Evolutionary conservation across 2,888 invertebrate species (phyloP).

Genomic region (Conomelus anceps): DNA sequence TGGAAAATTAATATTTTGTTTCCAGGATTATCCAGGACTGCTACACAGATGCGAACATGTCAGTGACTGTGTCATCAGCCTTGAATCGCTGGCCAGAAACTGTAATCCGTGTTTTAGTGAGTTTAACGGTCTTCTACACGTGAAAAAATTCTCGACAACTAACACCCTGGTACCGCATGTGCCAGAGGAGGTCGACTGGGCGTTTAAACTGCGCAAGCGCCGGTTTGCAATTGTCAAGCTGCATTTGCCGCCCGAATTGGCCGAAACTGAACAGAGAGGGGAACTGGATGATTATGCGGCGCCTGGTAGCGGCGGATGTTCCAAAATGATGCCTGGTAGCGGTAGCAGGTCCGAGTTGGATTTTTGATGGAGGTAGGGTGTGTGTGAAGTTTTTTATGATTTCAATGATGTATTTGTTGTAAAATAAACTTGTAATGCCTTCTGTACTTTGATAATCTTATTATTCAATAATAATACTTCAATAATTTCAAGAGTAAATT

Average conservation of each 20-base stretch:
- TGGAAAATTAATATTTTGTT: too few relatives aligned
- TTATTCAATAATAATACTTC: too few relatives aligned
- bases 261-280: constrained; percentile 52
- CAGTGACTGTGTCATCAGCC: constrained; percentile 67
- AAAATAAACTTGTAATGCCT: too few relatives aligned
- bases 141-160: constrained; percentile 68
- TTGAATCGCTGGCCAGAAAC: constrained; percentile 77
- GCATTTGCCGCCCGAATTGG: constrained; percentile 51
- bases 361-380: not conserved
- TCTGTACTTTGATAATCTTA: too few relatives aligned
- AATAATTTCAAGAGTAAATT: too few relatives aligned
- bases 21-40: not conserved
- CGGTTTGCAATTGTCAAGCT: constrained; percentile 69
- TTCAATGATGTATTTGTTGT: too few relatives aligned
- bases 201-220: constrained; percentile 77
- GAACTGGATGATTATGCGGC: not conserved
- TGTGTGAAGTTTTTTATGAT: not conserved
- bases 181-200: constrained; percentile 74
- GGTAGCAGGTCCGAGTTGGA: not conserved
- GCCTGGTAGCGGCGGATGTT: not conserved
- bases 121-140: constrained; percentile 76
- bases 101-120: constrained; percentile 74
- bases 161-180: constrained; percentile 68
- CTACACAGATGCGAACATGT: constrained; percentile 48
- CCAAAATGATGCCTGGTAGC: not conserved